Conservation (phyloP, 92 coral and sea anemone genomes). For the Phenganax marumi region DNA sequence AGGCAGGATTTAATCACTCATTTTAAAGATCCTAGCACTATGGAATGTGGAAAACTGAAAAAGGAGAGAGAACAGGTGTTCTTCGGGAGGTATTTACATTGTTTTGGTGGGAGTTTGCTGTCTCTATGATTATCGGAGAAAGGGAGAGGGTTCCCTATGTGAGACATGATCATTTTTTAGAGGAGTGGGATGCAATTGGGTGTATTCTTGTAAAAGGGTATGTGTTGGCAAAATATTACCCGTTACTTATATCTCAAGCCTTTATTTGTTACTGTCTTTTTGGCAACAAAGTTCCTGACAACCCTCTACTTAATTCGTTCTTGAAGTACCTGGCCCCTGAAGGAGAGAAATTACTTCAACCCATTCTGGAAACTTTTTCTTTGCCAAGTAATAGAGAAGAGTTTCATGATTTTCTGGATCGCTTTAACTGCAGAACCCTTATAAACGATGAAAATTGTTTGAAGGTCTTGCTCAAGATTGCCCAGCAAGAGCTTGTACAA, state of each 20-base stretch:
- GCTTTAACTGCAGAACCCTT: conserved; percentile 54
- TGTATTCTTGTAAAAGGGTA: conserved; percentile 46
- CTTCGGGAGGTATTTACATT: conserved; percentile 43
- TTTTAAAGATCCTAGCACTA: conserved; percentile 36
- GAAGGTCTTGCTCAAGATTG: conserved; percentile 43
- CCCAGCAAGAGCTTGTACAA: conserved; percentile 61
- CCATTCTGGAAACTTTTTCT: neutral
- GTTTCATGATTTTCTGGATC: conserved; percentile 51
- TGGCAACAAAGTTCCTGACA: conserved; percentile 50
- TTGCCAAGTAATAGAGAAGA: conserved; percentile 55
- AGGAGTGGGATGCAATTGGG: conserved; percentile 52
- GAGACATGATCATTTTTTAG: conserved; percentile 45
- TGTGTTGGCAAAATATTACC: conserved; percentile 27
- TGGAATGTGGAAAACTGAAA: conserved; percentile 36
- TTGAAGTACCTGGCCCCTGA: conserved; percentile 46
- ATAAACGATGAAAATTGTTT: conserved; percentile 34
- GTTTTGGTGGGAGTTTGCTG: conserved; percentile 49
- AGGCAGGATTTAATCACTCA: conserved; percentile 37
- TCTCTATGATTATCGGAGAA: conserved; percentile 48
- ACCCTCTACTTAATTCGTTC: conserved; percentile 56
- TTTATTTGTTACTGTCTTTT: conserved; percentile 62
- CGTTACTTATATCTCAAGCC: conserved; percentile 35
- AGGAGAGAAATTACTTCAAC: conserved; percentile 44
- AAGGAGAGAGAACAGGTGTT: conserved; percentile 45
- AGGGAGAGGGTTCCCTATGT: conserved; percentile 56